phyloP scores from a whole-genome alignment of 2,113 vertebrate genomes.

The Apteryx mantelli region DNA sequence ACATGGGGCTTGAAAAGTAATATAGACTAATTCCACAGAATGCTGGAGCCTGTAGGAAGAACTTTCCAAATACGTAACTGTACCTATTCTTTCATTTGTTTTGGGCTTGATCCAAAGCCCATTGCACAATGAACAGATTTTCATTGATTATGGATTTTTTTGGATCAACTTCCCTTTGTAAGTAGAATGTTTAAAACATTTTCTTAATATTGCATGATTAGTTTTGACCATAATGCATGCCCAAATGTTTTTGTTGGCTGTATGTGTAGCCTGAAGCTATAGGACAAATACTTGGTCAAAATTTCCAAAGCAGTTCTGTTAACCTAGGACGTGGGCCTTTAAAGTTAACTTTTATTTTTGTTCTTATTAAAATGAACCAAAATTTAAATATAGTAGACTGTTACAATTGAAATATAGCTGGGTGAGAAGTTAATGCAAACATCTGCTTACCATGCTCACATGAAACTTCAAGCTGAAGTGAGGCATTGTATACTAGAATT shows the following conservation, averaged over 20 bases:
- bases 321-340: background rate
- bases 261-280: background rate
- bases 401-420: background rate
- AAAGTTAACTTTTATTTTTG: background rate
- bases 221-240: background rate
- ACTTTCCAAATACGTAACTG: background rate
- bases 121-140: background rate
- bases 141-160: background rate
- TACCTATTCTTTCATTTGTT: rapidly evolving
- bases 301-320: background rate
- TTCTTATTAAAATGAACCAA: background rate
- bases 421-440: background rate
- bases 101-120: background rate
- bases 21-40: background rate
- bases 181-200: background rate
- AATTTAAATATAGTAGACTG: background rate
- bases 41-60: background rate
- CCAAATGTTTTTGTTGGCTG: background rate
- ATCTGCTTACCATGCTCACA: rapidly evolving
- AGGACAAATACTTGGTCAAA: background rate
- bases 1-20: background rate
- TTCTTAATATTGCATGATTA: background rate
- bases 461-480: background rate
- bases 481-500: no score
- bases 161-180: background rate